Percentiles rank a stretch among this genome's conserved stretches.
These are phyloP conservation scores for Spondyliosoma cantharus DNA, from an alignment of 2,797 vertebrate species.

Conservation along the genomic window DNA sequence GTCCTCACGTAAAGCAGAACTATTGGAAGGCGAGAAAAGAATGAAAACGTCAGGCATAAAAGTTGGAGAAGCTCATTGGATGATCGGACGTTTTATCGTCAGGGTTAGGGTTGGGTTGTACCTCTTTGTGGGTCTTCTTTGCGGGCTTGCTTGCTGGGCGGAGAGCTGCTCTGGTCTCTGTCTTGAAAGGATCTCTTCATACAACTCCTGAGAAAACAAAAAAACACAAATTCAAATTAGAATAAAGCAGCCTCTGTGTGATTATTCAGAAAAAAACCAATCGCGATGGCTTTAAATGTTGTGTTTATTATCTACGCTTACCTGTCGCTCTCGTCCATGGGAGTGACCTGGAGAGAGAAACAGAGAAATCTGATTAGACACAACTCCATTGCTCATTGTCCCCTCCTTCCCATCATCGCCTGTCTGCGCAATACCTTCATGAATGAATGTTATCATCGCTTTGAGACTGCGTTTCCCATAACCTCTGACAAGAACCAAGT, in stretches of 20 bases:
- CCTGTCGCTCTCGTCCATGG: constrained; percentile 85
- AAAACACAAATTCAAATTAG: constrained; percentile 34
- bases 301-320: constrained; percentile 45
- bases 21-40: constrained; percentile 60
- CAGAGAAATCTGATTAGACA: constrained; percentile 68
- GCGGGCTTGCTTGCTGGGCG: constrained; percentile 86
- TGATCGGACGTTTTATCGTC: too few species aligned
- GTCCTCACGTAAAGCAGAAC: constrained; percentile 94
- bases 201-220: constrained; percentile 79
- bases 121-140: constrained; percentile 92
- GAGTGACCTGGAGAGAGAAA: constrained; percentile 79
- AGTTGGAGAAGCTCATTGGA: not conserved
- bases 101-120: constrained; percentile 60
- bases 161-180: constrained; percentile 78
- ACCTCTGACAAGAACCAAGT: constrained; percentile 38
- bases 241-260: not conserved
- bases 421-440: constrained; percentile 12
- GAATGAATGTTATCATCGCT: constrained; percentile 65
- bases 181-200: constrained; percentile 90
- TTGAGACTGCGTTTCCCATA: constrained; percentile 69
- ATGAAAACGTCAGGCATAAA: not conserved
- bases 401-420: constrained; percentile 36
- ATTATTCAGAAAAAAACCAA: not conserved
- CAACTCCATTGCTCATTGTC: constrained; percentile 59
- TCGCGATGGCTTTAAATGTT: not conserved